phyloP scores from a whole-genome alignment of 2,888 invertebrate species.

The Myopa tessellatipennis region DNA sequence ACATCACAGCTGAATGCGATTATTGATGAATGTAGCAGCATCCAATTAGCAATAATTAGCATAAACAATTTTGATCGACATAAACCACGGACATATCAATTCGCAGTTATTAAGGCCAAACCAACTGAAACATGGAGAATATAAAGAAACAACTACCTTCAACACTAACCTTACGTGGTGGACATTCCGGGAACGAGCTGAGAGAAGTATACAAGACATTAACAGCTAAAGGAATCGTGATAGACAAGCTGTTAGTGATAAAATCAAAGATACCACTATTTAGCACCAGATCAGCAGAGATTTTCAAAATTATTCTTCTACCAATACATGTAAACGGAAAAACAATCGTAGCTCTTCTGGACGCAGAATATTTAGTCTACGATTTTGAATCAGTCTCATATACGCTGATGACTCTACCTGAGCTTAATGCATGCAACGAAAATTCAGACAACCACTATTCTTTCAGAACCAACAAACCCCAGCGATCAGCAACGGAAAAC shows the following conservation, averaged over 20 bases:
- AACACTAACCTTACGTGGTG: conserved; percentile 21
- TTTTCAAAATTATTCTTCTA: neutral
- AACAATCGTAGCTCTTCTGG: too few species aligned
- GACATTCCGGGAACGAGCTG: conserved; percentile 13
- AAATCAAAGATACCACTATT: conserved; percentile 24
- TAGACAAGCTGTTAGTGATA: conserved; percentile 29
- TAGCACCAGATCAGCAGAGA: conserved; percentile 21
- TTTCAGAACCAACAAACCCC: neutral
- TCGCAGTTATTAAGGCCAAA: conserved; percentile 20
- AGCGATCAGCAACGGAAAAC: neutral
- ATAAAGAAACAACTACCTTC: conserved; percentile 13
- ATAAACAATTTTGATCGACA: conserved; percentile 35
- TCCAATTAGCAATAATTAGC: conserved; percentile 2
- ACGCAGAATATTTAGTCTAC: conserved; percentile 1
- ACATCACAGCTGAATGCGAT: too few species aligned
- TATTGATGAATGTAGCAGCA: too few species aligned
- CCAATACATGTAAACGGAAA: too few species aligned
- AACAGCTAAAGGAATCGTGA: conserved; percentile 29
- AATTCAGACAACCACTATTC: neutral
- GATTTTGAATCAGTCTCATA: neutral
- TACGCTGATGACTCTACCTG: conserved; percentile 2
- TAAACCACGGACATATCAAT: conserved; percentile 32
- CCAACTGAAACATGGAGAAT: conserved; percentile 9
- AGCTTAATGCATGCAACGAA: neutral
- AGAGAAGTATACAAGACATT: conserved; percentile 23